Evolutionary conservation across 2,888 invertebrate species (phyloP), one percentile per base, ranked within the genome.

Genomic region (Stenurella melanura): DNA sequence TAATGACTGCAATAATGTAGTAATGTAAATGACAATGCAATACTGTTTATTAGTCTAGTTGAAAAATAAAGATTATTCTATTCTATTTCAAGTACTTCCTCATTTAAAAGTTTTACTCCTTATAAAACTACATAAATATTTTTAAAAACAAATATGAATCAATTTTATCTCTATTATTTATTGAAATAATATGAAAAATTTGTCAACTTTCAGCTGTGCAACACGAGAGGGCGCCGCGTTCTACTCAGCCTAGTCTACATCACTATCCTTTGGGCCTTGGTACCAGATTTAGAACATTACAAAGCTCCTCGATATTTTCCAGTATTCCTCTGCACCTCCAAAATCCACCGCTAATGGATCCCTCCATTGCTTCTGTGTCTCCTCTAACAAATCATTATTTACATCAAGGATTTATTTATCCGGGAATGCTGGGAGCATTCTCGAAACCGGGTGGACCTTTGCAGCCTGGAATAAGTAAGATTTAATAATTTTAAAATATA

Each of bases 161-260:
- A 26, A n/a, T 26, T 26, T 26, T 26, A 26, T 26, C 2, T 26
- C 4, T 26, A 26, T 26, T 26, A 26, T 26, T 26, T 50, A 15
- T 50, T 34, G 30, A 34, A 15, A 17, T 3, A 19, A 19, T 21
- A 11, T 58, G 9, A 2, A 4, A 63, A 34, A 21, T 12, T 1
- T 67, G 21, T 26, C 21, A 75, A 77, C 74, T 90, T 91, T 69
- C 92, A 97, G 97, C 97, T 76, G 97, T 97, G 19, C 97, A 97
- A 87, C 96, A 97, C 89, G 97, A 97, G 89, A 91, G 97, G 79
- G 96, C 97, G 11, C 96, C 97, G 0, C 91, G 97, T 61, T 90
- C 92, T 1, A 86, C 89, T 0, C 88, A 89, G 38, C 81, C 86
- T 34, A 88, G 88, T 86, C 76, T 86, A 17, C 88, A 86, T 70